Conservation (phyloP, 2,113 vertebrate genomes). For the Macroglossus sobrinus region DNA sequence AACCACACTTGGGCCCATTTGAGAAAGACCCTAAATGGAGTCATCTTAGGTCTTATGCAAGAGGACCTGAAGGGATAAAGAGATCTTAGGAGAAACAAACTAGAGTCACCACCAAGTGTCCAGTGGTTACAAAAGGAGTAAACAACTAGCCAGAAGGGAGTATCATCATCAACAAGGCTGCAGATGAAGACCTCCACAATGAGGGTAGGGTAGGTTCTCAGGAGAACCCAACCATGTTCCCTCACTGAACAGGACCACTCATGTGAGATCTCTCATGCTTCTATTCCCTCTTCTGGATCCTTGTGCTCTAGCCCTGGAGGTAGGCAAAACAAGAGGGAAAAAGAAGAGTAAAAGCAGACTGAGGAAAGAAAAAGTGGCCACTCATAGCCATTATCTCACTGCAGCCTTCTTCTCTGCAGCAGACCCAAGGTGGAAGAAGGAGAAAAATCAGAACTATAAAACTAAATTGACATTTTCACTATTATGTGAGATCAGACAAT, state of each 20-base stretch:
- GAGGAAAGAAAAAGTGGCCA: background rate
- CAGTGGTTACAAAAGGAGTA: background rate
- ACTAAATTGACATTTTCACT: background rate
- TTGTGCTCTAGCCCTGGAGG: background rate
- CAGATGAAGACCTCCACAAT: background rate
- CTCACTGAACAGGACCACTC: background rate
- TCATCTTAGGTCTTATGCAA: background rate
- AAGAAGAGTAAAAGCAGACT: background rate
- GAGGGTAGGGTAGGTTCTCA: background rate
- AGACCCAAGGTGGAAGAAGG: background rate
- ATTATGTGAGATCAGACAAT: background rate
- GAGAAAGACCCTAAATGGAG: background rate
- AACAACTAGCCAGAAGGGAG: background rate
- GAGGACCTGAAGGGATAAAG: background rate
- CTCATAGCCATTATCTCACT: background rate
- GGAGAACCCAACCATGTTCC: background rate
- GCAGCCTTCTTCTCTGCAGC: background rate
- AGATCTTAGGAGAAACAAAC: background rate
- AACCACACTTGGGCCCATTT: background rate
- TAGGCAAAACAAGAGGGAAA: background rate
- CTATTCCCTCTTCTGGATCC: background rate
- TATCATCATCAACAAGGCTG: background rate
- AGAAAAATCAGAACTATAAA: background rate
- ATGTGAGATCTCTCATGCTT: accelerated
- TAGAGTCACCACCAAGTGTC: no score